These are phyloP conservation scores for Gymnocheta viridis DNA, from an alignment of 2,888 invertebrate species.

Conservation along the genomic window DNA sequence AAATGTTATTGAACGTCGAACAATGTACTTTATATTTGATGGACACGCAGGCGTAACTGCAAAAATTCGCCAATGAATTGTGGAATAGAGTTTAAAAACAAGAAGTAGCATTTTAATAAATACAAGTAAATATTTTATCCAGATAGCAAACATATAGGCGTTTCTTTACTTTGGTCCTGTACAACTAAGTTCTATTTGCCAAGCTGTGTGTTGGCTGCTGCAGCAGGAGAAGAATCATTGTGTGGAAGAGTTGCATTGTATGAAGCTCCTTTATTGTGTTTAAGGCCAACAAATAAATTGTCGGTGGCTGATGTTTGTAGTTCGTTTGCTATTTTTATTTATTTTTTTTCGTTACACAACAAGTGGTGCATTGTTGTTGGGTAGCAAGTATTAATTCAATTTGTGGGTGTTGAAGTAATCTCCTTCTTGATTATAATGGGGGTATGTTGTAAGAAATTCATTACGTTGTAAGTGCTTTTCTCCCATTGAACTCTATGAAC, in stretches of 20 bases:
- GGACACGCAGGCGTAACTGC: slow-evolving; percentile 70
- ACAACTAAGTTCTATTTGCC: background rate
- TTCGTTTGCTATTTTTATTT: background rate
- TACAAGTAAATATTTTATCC: slow-evolving; percentile 18
- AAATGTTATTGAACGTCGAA: slow-evolving; percentile 6
- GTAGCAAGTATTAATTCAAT: slow-evolving; percentile 36
- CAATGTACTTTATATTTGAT: slow-evolving; percentile 61
- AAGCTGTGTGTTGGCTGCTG: background rate
- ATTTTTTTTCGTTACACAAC: background rate
- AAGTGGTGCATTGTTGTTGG: slow-evolving; percentile 18
- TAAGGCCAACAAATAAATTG: slow-evolving; percentile 14
- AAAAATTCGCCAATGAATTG: slow-evolving; percentile 41
- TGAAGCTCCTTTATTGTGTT: background rate
- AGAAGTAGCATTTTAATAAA: slow-evolving; percentile 47
- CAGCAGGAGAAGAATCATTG: slow-evolving; percentile 10
- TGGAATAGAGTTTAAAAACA: slow-evolving; percentile 20
- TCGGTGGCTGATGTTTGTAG: slow-evolving; percentile 21
- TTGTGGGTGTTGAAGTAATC: slow-evolving; percentile 70
- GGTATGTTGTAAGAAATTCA: slow-evolving; percentile 36
- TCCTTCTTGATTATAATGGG: slow-evolving; percentile 63
- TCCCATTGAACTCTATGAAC: slow-evolving; percentile 49
- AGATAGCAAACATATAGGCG: slow-evolving; percentile 54
- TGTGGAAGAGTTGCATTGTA: background rate
- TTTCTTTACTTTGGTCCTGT: slow-evolving; percentile 41
- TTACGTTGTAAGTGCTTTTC: slow-evolving; percentile 50